phyloP scores from a whole-genome alignment of 2,888 invertebrate species.

The Rhodophaea formosa region DNA sequence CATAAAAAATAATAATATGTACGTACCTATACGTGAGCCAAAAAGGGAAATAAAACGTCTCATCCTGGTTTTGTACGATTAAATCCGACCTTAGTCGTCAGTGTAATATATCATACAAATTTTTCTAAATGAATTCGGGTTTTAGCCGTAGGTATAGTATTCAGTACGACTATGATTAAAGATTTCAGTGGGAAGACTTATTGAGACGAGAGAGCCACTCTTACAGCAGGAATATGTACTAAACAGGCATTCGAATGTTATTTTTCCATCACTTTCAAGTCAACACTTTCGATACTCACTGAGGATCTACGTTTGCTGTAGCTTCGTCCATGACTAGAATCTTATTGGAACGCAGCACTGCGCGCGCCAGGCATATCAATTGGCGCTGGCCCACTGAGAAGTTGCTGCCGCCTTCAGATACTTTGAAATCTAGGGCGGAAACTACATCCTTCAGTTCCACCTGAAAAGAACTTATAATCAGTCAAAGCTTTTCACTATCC shows the following conservation, averaged over 20 bases:
- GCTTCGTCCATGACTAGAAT: constrained; percentile 85
- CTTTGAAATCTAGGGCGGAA: constrained; percentile 83
- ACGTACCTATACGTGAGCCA: too few relatives aligned
- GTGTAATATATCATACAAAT: too few relatives aligned
- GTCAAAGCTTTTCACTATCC: neutral
- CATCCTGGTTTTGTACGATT: too few relatives aligned
- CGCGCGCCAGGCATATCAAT: constrained; percentile 89
- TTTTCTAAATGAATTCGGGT: too few relatives aligned
- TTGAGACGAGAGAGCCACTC: neutral
- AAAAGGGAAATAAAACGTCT: too few relatives aligned
- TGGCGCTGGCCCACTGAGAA: constrained; percentile 92
- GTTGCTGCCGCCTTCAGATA: constrained; percentile 87
- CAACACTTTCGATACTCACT: constrained; percentile 66
- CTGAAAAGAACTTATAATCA: constrained; percentile 49
- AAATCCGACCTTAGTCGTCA: too few relatives aligned
- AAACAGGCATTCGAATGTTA: neutral
- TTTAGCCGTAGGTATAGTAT: too few relatives aligned
- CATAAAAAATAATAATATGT: too few relatives aligned
- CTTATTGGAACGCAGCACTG: constrained; percentile 86
- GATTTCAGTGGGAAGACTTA: too few relatives aligned
- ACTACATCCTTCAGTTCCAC: constrained; percentile 88
- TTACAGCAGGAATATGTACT: neutral
- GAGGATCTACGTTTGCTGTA: constrained; percentile 81
- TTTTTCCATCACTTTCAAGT: neutral
- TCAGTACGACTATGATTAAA: too few relatives aligned